Conservation (phyloP, 2,888 invertebrate genomes). For the Macaria notata region DNA sequence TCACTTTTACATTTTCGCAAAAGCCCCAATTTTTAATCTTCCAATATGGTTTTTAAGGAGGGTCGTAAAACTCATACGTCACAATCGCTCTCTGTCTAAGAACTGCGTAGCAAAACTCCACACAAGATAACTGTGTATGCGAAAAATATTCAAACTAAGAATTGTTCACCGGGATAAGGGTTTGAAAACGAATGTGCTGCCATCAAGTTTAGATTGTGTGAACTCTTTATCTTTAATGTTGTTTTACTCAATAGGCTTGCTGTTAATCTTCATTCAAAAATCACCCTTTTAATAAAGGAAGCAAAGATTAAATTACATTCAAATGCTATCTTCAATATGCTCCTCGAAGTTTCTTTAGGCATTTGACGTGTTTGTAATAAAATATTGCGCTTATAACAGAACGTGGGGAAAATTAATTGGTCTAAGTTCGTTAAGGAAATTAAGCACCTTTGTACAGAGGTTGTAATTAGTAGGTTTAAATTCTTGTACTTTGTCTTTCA, state of each 20-base stretch:
- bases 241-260: no score
- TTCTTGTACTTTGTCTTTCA: constrained; percentile 20
- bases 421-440: constrained; percentile 22
- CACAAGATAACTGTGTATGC: no score
- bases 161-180: no score
- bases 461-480: constrained; percentile 23
- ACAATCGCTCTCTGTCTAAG: constrained; percentile 62
- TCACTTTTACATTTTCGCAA: no score
- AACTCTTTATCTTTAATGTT: no score
- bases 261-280: constrained; percentile 30
- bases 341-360: constrained; percentile 44
- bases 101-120: constrained; percentile 29
- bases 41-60: constrained; percentile 19
- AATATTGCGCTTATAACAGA: constrained; percentile 28
- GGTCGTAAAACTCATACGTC: constrained; percentile 48
- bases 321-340: constrained; percentile 3
- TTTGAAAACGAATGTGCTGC: no score
- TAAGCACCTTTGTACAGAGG: constrained; percentile 22
- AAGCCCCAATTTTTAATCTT: not conserved
- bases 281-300: constrained; percentile 17
- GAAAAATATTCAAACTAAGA: no score
- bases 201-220: no score
- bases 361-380: constrained; percentile 46
- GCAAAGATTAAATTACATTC: constrained; percentile 25
- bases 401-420: constrained; percentile 29